These are phyloP conservation scores for Tetrapedia diversipes DNA, from an alignment of 2,888 invertebrate species.

Conservation along the genomic window DNA sequence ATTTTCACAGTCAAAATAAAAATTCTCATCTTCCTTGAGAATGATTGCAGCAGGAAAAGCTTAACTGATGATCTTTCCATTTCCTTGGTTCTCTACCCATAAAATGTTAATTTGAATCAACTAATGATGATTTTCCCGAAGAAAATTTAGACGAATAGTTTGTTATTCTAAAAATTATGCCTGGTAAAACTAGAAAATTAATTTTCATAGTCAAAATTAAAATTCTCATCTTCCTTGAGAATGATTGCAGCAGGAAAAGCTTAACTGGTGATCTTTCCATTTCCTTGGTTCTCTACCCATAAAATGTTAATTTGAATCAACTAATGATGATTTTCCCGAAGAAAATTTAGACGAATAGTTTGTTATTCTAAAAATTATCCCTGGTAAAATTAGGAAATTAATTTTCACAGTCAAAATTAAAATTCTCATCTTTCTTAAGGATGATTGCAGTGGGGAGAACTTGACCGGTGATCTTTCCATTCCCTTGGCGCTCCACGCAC, in stretches of 20 bases:
- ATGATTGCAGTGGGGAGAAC: background rate
- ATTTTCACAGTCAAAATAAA: no score
- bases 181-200: background rate
- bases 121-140: no score
- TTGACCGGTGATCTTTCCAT: slow-evolving; percentile 1
- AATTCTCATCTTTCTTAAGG: background rate
- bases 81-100: no score
- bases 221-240: background rate
- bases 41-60: no score
- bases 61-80: no score
- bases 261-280: slow-evolving; percentile 1
- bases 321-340: no score
- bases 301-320: no score
- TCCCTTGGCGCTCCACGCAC: background rate
- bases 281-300: background rate
- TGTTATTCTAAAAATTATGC: background rate
- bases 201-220: background rate
- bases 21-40: no score
- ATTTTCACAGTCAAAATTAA: background rate
- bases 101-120: no score
- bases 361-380: background rate
- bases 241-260: background rate
- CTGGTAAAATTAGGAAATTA: background rate
- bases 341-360: no score
- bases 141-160: no score